Evolutionary conservation across 2,113 vertebrate genomes (phyloP).

Genomic region (Tapirus terrestris): DNA sequence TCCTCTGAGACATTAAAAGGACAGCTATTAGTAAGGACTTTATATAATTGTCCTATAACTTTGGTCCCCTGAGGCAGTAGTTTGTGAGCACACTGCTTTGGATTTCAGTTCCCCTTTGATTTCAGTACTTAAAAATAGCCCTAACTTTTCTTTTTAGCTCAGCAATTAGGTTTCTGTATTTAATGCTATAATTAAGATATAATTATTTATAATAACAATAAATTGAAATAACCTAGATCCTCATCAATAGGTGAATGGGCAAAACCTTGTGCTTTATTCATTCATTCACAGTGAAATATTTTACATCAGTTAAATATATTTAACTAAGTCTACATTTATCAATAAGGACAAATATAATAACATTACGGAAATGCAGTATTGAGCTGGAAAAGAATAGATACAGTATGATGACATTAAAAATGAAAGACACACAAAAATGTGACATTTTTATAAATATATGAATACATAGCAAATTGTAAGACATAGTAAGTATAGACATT

Average conservation of each 20-base stretch:
- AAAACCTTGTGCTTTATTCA: background rate
- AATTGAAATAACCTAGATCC: background rate
- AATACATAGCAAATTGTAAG: background rate
- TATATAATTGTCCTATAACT: background rate
- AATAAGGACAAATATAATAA: background rate
- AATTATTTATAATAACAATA: background rate
- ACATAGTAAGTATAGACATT: background rate
- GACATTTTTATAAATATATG: background rate
- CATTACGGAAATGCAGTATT: background rate
- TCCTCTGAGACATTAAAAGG: background rate
- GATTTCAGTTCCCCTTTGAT: background rate
- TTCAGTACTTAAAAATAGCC: background rate
- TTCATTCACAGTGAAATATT: background rate
- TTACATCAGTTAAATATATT: background rate
- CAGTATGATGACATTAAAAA: background rate
- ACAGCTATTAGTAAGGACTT: background rate
- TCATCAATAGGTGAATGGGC: background rate
- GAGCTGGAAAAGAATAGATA: background rate
- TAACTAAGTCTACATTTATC: background rate
- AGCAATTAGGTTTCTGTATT: background rate
- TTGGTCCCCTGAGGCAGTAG: background rate
- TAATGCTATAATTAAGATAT: background rate
- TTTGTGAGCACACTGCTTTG: background rate
- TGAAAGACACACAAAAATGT: background rate
- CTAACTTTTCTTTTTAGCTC: background rate